These are phyloP conservation scores for Drosophila teissieri DNA, from an alignment of 1,140 invertebrate genomes.

Conservation along the genomic window DNA sequence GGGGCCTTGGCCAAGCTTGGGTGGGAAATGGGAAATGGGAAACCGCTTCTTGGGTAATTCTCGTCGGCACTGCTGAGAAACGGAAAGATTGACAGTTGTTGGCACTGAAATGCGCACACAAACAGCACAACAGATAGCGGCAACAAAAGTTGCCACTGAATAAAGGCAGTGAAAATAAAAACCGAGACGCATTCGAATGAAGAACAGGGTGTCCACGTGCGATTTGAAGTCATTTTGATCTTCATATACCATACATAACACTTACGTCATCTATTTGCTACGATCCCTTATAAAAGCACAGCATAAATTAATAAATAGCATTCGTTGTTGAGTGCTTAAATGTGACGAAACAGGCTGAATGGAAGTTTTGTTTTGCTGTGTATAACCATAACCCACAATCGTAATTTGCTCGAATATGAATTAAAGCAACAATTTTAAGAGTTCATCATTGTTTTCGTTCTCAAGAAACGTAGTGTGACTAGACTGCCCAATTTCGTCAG, in stretches of 20 bases:
- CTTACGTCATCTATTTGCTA: too few species aligned
- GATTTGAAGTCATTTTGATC: too few species aligned
- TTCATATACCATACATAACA: too few species aligned
- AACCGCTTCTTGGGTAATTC: neutral
- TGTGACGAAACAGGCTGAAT: too few species aligned
- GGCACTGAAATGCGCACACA: slow-evolving; percentile 78
- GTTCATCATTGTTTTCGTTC: neutral
- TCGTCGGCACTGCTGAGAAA: slow-evolving; percentile 22
- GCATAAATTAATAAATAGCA: too few species aligned
- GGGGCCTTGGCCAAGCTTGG: too few species aligned
- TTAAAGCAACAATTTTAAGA: too few species aligned
- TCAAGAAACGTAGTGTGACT: neutral
- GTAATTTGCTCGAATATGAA: too few species aligned
- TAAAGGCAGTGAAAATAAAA: slow-evolving; percentile 57
- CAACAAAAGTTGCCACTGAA: slow-evolving; percentile 73
- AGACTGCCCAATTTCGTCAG: neutral
- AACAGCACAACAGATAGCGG: slow-evolving; percentile 63
- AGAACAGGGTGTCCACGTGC: slow-evolving; percentile 30
- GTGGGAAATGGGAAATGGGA: neutral
- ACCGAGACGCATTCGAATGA: slow-evolving; percentile 43
- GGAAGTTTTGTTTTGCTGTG: too few species aligned
- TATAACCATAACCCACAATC: too few species aligned
- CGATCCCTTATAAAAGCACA: too few species aligned
- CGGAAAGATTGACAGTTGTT: slow-evolving; percentile 79
- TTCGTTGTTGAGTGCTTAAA: too few species aligned